phyloP scores from a whole-genome alignment of 2,888 invertebrate genomes.

The Dorcus hopei region DNA sequence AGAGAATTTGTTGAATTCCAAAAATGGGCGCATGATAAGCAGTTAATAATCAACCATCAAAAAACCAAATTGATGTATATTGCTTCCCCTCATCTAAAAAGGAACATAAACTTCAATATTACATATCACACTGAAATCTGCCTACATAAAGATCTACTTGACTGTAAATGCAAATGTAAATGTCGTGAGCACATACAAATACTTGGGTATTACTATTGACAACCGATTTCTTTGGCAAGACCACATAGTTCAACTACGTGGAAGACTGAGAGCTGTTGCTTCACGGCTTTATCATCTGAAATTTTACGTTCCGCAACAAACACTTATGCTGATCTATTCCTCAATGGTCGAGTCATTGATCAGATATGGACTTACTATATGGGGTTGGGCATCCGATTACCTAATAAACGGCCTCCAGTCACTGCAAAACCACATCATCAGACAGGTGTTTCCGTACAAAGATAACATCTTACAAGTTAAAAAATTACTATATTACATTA shows the following conservation, averaged over 20 bases:
- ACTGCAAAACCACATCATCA: too few species aligned
- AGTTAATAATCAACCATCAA: not conserved
- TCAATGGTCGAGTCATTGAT: not conserved
- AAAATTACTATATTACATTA: too few species aligned
- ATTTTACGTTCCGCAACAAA: not conserved
- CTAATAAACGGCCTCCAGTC: too few species aligned
- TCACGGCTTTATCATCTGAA: not conserved
- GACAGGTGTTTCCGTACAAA: too few species aligned
- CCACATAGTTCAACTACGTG: too few species aligned
- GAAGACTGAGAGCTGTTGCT: not conserved
- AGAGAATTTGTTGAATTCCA: not conserved
- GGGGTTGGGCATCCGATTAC: not conserved
- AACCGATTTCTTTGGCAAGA: too few species aligned
- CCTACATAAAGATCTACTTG: not conserved
- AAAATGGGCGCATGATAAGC: not conserved
- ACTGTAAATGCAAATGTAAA: not conserved
- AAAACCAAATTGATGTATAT: constrained; percentile 1
- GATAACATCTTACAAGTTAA: too few species aligned
- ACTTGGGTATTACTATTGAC: too few species aligned
- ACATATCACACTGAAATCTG: too few species aligned
- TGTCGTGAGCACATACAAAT: not conserved
- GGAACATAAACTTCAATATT: not conserved
- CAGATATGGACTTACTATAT: not conserved
- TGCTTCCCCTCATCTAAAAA: not conserved
- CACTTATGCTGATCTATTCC: not conserved